phyloP scores from a whole-genome alignment of 2,888 invertebrate species.

The Tenthredo livida region DNA sequence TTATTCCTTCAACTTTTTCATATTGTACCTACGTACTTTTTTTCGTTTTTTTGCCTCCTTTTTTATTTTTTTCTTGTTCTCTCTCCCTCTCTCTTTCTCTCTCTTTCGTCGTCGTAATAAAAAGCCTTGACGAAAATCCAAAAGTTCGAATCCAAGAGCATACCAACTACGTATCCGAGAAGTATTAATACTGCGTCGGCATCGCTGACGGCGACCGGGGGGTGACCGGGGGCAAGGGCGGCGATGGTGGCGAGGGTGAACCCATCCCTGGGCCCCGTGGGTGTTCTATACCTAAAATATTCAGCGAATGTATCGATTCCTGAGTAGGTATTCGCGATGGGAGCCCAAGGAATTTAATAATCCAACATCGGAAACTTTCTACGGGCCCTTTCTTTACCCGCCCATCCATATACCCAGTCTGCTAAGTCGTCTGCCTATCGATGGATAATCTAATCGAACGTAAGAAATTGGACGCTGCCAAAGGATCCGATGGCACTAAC shows the following conservation, averaged over 20 bases:
- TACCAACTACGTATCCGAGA: conserved; percentile 37
- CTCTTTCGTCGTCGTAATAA: background rate
- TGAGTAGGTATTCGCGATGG: conserved; percentile 75
- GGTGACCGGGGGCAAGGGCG: conserved; percentile 25
- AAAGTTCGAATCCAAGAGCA: conserved; percentile 26
- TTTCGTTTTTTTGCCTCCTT: background rate
- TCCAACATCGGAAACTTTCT: conserved; percentile 75
- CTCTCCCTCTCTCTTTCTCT: background rate
- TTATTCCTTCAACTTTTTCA: conserved; percentile 13
- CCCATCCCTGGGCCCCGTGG: conserved; percentile 57
- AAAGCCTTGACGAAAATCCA: conserved; percentile 1
- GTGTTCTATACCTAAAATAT: conserved; percentile 72
- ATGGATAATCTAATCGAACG: conserved; percentile 71
- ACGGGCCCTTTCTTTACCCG: conserved; percentile 67
- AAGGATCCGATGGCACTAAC: conserved; percentile 26
- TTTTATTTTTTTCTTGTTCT: background rate
- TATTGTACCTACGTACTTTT: background rate
- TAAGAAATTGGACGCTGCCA: conserved; percentile 64
- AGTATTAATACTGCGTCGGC: conserved; percentile 54
- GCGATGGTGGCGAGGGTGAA: conserved; percentile 50
- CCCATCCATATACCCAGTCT: conserved; percentile 58
- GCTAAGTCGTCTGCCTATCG: conserved; percentile 63
- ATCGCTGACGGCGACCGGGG: conserved; percentile 39
- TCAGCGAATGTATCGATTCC: conserved; percentile 77
- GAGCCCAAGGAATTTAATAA: conserved; percentile 77